Conservation (phyloP, 2,113 vertebrate genomes). For the Cyphomyrus plagiostoma region DNA sequence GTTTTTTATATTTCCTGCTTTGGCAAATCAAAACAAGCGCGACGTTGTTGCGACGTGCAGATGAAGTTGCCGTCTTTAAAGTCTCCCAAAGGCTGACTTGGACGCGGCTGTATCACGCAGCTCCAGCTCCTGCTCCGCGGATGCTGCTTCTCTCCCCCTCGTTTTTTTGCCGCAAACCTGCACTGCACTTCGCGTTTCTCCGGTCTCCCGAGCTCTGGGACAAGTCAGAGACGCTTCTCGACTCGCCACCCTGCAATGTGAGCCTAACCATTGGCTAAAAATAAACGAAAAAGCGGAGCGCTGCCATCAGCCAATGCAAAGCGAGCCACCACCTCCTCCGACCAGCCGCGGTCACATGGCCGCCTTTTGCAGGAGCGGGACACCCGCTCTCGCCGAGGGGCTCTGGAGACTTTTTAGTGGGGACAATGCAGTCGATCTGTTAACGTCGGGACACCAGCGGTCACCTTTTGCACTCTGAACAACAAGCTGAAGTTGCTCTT, state of each 20-base stretch:
- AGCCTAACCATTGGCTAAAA: constrained; percentile 63
- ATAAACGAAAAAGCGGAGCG: constrained; percentile 53
- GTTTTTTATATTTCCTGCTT: background rate
- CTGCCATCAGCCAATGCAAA: constrained; percentile 46
- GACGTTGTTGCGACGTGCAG: background rate
- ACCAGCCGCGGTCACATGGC: constrained; percentile 18
- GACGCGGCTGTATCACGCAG: background rate
- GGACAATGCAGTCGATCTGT: background rate
- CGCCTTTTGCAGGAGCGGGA: background rate
- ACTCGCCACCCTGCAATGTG: constrained; percentile 41
- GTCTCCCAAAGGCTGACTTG: background rate
- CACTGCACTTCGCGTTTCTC: constrained; percentile 34
- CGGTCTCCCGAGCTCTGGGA: constrained; percentile 20
- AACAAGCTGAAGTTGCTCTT: background rate
- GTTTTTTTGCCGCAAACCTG: constrained; percentile 29
- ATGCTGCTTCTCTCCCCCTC: constrained; percentile 21
- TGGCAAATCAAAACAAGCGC: background rate
- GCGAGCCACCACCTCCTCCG: constrained; percentile 32
- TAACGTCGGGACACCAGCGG: background rate
- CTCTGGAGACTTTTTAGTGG: background rate
- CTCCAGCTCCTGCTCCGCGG: background rate
- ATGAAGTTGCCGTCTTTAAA: background rate
- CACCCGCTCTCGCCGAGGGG: background rate
- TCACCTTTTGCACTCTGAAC: background rate
- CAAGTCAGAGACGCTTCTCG: constrained; percentile 16